These are phyloP conservation scores for Sardina pilchardus DNA, from an alignment of 2,113 vertebrate genomes.

Conservation along the genomic window DNA sequence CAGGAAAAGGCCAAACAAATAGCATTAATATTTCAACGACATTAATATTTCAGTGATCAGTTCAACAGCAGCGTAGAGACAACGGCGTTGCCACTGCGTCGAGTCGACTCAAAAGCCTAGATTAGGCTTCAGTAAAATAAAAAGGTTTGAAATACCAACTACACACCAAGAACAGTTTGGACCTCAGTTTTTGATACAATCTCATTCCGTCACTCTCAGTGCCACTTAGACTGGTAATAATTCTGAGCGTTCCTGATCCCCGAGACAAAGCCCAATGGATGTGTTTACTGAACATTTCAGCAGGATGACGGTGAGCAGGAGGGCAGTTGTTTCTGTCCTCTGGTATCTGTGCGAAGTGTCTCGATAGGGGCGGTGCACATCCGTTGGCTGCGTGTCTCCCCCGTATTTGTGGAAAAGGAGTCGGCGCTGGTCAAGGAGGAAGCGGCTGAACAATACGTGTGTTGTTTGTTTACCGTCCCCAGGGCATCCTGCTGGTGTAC, in stretches of 20 bases:
- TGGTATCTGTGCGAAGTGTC: not conserved
- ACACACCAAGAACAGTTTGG: too few relatives aligned
- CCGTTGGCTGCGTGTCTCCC: not conserved
- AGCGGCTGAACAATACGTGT: constrained; percentile 16
- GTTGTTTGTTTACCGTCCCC: constrained; percentile 33
- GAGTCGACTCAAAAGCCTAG: too few relatives aligned
- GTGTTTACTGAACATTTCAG: not conserved
- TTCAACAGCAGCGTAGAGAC: too few relatives aligned
- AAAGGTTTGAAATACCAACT: too few relatives aligned
- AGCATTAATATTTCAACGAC: too few relatives aligned
- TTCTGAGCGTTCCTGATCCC: not conserved
- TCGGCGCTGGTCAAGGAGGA: constrained; percentile 9
- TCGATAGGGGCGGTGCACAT: not conserved
- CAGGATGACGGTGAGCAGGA: not conserved
- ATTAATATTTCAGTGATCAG: too few relatives aligned
- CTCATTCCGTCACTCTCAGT: not conserved
- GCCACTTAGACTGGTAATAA: not conserved
- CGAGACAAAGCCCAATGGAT: not conserved
- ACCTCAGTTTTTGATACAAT: not conserved
- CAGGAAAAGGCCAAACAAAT: too few relatives aligned
- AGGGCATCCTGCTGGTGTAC: constrained; percentile 98
- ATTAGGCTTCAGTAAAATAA: too few relatives aligned
- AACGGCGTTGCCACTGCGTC: too few relatives aligned
- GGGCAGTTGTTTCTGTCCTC: not conserved
- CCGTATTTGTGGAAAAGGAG: not conserved